A percentile compares a stretch with the other conserved stretches of the same genome.
These are phyloP conservation scores for Andrena camellia DNA, from an alignment of 2,888 invertebrate species.

Conservation along the genomic window DNA sequence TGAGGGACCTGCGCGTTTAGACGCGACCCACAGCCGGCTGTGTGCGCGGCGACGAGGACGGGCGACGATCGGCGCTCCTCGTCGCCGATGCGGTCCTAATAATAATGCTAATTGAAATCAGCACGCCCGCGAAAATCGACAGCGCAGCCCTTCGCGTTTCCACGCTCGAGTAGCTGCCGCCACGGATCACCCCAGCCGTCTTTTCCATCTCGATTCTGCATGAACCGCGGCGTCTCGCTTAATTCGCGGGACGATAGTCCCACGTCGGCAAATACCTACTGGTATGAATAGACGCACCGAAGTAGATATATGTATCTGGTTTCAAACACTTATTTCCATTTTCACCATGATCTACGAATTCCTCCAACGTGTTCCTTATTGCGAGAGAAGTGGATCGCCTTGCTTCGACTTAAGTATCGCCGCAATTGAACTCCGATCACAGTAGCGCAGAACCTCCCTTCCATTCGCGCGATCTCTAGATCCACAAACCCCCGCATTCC, in stretches of 20 bases:
- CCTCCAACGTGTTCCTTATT: too few relatives aligned
- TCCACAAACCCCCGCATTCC: too few relatives aligned
- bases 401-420: too few relatives aligned
- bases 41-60: conserved; percentile 61
- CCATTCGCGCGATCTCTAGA: too few relatives aligned
- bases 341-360: too few relatives aligned
- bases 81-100: conserved; percentile 78
- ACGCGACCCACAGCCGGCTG: conserved; percentile 40
- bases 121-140: conserved; percentile 73
- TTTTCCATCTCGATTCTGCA: conserved; percentile 25
- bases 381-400: too few relatives aligned
- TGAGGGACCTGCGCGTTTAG: conserved; percentile 76
- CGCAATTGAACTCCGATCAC: too few relatives aligned
- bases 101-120: conserved; percentile 83
- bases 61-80: conserved; percentile 68
- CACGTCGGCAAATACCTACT: background rate
- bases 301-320: too few relatives aligned
- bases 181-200: conserved; percentile 46
- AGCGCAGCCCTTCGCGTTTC: conserved; percentile 62
- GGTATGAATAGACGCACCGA: background rate
- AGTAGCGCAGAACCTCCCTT: too few relatives aligned
- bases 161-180: conserved; percentile 60
- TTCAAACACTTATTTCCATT: too few relatives aligned
- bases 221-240: conserved; percentile 1
- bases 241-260: conserved; percentile 6